phyloP scores from a whole-genome alignment of 2,888 invertebrate genomes.

The Dusona sp. region DNA sequence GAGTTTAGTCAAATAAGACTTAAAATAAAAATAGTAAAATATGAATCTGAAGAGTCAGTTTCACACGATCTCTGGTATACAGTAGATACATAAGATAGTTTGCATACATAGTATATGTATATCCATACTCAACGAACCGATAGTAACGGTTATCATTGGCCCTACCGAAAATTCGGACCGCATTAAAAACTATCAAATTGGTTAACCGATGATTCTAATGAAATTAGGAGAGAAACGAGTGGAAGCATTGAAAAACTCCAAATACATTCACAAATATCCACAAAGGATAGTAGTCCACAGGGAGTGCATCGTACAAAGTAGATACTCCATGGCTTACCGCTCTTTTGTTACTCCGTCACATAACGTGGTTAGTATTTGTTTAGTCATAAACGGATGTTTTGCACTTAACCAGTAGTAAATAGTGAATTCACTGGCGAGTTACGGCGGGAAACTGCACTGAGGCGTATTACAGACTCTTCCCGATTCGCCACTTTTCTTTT shows the following conservation, averaged over 20 bases:
- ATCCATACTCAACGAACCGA: too few species aligned
- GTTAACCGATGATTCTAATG: neutral
- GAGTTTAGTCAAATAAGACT: too few species aligned
- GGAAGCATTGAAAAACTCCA: neutral
- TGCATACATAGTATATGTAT: too few species aligned
- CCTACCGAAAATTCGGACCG: neutral
- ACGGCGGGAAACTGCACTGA: neutral
- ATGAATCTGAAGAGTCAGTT: too few species aligned
- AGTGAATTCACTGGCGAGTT: slow-evolving; percentile 22
- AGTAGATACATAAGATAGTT: too few species aligned
- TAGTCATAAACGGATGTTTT: slow-evolving; percentile 53
- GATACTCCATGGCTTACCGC: slow-evolving; percentile 25
- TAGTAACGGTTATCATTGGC: neutral
- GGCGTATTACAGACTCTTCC: neutral
- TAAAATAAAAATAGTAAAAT: too few species aligned
- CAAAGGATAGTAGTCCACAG: slow-evolving; percentile 5
- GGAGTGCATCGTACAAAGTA: slow-evolving; percentile 57
- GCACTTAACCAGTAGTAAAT: slow-evolving; percentile 35
- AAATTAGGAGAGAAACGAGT: neutral
- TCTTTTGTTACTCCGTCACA: slow-evolving; percentile 10
- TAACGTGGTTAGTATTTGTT: slow-evolving; percentile 20
- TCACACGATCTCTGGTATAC: too few species aligned
- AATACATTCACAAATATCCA: neutral
- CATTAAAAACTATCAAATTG: neutral
- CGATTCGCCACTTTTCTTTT: neutral